phyloP scores from a whole-genome alignment of 2,797 vertebrate species.

The Miichthys miiuy region DNA sequence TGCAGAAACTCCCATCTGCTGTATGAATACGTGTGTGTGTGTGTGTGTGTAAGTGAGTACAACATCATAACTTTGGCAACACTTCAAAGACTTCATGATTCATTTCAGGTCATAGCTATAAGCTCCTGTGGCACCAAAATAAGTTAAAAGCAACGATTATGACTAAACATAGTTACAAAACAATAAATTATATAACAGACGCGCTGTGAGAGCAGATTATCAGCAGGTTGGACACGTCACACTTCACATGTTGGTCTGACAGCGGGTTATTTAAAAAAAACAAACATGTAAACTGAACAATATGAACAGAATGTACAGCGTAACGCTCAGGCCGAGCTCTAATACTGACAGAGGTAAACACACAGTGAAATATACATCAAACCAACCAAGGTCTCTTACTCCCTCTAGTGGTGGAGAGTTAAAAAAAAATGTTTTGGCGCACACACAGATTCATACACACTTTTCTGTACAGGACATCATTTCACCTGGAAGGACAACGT shows the following conservation, averaged over 20 bases:
- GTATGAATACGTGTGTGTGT: not conserved
- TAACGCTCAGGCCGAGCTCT: constrained; percentile 10
- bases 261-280: constrained; percentile 13
- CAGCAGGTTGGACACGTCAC: constrained; percentile 38
- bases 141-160: constrained; percentile 48
- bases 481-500: not conserved
- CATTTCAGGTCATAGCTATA: not conserved
- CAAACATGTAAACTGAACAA: constrained; percentile 1
- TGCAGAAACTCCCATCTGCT: constrained; percentile 51
- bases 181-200: constrained; percentile 43
- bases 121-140: constrained; percentile 41
- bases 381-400: constrained; percentile 15
- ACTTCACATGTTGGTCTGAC: constrained; percentile 7
- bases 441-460: not conserved
- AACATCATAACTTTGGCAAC: constrained; percentile 47
- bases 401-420: constrained; percentile 60
- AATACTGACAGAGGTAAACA: constrained; percentile 66
- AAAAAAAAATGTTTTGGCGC: not conserved
- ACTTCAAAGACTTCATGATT: constrained; percentile 47
- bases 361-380: not conserved
- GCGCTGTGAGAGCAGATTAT: constrained; percentile 20
- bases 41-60: constrained; percentile 10
- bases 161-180: constrained; percentile 29
- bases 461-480: too few species aligned
- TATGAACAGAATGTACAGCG: constrained; percentile 46